Conservation (phyloP, 1,140 invertebrate species). For the Saccostrea echinata region DNA sequence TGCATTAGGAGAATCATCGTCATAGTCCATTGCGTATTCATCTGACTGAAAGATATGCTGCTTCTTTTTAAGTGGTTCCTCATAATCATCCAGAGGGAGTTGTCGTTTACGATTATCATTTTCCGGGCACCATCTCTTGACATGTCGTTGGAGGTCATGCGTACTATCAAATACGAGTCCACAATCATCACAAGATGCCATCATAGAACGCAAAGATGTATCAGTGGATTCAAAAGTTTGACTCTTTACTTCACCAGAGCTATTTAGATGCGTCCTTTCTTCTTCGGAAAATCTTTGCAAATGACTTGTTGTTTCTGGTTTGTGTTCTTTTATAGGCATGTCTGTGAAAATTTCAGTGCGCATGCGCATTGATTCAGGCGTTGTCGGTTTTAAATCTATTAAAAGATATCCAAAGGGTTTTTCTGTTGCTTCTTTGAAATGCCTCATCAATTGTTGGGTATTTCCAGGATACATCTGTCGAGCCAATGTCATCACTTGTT, state of each 20-base stretch:
- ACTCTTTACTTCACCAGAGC: neutral
- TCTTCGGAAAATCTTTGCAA: too few relatives aligned
- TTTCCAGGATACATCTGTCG: constrained; percentile 46
- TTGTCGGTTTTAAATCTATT: neutral
- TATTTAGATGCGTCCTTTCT: too few relatives aligned
- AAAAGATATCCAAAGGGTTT: constrained; percentile 1
- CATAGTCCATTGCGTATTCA: constrained; percentile 4
- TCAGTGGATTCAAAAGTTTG: neutral
- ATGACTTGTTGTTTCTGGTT: too few relatives aligned
- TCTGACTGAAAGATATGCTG: constrained; percentile 24
- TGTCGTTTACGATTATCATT: neutral
- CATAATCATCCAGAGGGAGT: neutral
- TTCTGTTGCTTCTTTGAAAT: constrained; percentile 27
- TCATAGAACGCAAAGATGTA: neutral
- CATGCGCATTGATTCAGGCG: neutral
- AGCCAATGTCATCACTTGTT: constrained; percentile 43
- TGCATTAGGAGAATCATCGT: neutral
- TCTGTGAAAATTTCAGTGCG: neutral
- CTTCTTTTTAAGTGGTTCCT: constrained; percentile 40
- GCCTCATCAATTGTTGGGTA: neutral
- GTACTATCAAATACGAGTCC: neutral
- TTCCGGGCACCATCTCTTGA: constrained; percentile 9
- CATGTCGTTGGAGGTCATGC: neutral
- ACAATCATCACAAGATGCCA: constrained; percentile 30
- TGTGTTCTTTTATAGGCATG: too few relatives aligned